A percentile compares a stretch with the other conserved stretches of the same genome.
phyloP scores from a whole-genome alignment of 2,888 invertebrate genomes.

The Metopia argyrocephala region DNA sequence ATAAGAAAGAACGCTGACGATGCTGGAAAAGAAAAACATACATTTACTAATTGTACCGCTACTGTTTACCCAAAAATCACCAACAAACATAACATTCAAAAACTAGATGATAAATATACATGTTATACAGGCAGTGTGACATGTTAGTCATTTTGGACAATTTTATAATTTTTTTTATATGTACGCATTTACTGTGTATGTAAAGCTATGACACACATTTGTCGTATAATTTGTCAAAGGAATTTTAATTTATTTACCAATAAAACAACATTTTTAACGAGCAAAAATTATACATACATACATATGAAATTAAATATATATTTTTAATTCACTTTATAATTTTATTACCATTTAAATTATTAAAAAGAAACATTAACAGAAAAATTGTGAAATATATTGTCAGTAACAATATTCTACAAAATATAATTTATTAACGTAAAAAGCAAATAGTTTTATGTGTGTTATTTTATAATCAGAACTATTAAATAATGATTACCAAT shows the following conservation, averaged over 20 bases:
- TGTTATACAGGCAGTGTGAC: conserved; percentile 35
- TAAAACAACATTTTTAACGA: conserved; percentile 25
- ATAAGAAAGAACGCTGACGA: conserved; percentile 34
- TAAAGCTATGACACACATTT: conserved; percentile 36
- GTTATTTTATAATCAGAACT: not conserved
- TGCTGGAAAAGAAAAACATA: conserved; percentile 35
- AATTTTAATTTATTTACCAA: not conserved
- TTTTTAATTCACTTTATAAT: conserved; percentile 32
- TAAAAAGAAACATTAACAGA: conserved; percentile 30
- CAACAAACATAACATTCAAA: conserved; percentile 9
- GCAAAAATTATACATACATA: not conserved
- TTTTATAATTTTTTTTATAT: conserved; percentile 19
- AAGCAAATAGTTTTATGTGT: not conserved
- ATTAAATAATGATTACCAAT: too few species aligned
- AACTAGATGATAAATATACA: conserved; percentile 24
- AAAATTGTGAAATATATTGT: conserved; percentile 40
- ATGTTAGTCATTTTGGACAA: conserved; percentile 39
- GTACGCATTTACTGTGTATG: conserved; percentile 38
- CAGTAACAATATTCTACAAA: conserved; percentile 35
- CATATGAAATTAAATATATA: conserved; percentile 29
- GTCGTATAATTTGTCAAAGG: conserved; percentile 21
- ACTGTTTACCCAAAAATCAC: not conserved
- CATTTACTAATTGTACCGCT: conserved; percentile 19
- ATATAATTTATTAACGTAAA: conserved; percentile 31
- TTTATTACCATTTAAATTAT: conserved; percentile 17